Evolutionary conservation across 1,140 invertebrate species (phyloP), one percentile per base, ranked within the genome.

Genomic region (Ganaspis sp.): DNA sequence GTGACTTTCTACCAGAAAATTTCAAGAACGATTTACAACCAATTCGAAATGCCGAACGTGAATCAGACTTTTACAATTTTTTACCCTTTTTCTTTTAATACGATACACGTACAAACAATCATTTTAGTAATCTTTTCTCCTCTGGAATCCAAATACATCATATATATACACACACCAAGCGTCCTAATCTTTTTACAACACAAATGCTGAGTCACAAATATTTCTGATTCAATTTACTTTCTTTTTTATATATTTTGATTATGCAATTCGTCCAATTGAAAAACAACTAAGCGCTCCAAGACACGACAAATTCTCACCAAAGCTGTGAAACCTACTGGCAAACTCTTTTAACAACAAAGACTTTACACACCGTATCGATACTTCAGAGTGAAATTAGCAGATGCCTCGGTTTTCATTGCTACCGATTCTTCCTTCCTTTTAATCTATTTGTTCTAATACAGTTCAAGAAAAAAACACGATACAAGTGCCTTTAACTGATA

Each of bases 401-500:
- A 49, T 49, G n/a, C 45, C 45, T 49, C 45, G 45, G 54, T 64
- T 29, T 29, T 64, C 23, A 64, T 64, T 64, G 54, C 54, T 64
- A 64, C 54, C 23, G 54, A 64, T 64, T 4, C 54, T 64, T 64
- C 54, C 54, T 64, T 64, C 54, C 54, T 29, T 64, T 64, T 29
- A 9, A 26, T 64, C 11, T 29, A 9, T 15, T 64, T 64, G 11
- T 49, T 49, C 15, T 49, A 29, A 29, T 21, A 58, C 9, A 5
- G 45, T 45, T 45, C 54, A 9, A 29, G 54, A 64, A 29, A 64
- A 11, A 64, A 64, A 58, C 23, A 58, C 23, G 19, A 26, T 58
- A 58, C 53, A 58, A 64, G 21, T 64, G 54, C 54, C 54, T 64
- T 64, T 64, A 64, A 64, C 54, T 19, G 54, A 64, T 29, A 64